phyloP scores from a whole-genome alignment of 2,797 vertebrate species.

The Microcaecilia unicolor region DNA sequence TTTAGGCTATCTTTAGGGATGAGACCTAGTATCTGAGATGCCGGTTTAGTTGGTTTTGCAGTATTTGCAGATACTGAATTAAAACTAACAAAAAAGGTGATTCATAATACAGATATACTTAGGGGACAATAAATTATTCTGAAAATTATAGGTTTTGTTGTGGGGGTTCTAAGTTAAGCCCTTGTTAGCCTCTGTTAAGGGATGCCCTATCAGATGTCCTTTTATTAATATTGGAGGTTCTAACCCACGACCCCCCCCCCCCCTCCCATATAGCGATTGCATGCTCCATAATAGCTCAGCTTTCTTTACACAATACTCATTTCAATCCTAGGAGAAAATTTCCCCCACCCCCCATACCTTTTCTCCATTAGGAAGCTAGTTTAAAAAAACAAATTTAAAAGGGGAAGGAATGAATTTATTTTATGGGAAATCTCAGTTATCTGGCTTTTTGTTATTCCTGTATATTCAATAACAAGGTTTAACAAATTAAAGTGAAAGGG shows the following conservation, averaged over 20 bases:
- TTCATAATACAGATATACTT: too few species aligned
- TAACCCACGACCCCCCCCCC: too few species aligned
- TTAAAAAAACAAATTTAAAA: neutral
- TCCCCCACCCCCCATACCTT: neutral
- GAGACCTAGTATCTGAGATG: neutral
- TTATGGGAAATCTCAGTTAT: conserved; percentile 31
- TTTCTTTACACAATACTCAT: conserved; percentile 35
- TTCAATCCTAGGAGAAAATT: conserved; percentile 33
- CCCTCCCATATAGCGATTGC: conserved; percentile 41
- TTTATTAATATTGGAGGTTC: conserved; percentile 44
- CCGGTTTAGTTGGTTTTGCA: too few species aligned
- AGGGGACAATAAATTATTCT: conserved; percentile 24
- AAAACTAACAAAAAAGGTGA: too few species aligned
- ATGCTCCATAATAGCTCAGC: conserved; percentile 39
- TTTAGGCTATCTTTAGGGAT: neutral
- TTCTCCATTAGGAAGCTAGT: conserved; percentile 19
- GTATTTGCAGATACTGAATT: too few species aligned
- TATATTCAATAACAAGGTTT: conserved; percentile 62
- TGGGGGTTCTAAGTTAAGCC: conserved; percentile 9
- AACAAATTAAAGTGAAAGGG: conserved; percentile 59
- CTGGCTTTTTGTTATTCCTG: conserved; percentile 39
- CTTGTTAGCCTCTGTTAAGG: conserved; percentile 33
- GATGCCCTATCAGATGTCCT: conserved; percentile 45
- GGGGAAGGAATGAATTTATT: conserved; percentile 32
- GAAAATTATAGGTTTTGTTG: neutral